Base-by-base conservation (phyloP, 2,888 invertebrate species). In the Agelastica alni region DNA sequence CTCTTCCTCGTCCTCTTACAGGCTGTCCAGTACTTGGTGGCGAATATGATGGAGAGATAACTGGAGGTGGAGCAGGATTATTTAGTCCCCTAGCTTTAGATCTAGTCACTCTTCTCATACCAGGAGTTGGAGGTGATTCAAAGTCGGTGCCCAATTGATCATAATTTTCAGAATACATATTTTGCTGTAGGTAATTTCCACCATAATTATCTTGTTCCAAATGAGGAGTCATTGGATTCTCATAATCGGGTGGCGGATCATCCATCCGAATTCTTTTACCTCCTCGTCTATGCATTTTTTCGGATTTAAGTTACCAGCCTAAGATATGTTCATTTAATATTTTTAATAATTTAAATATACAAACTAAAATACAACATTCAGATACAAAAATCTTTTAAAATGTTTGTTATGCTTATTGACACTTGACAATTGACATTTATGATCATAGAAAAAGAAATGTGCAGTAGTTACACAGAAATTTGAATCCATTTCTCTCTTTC, bases 191-290 rank as follows among this genome's bases (percentile, higher is more conserved):
- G 67, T 81, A 82, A 45, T 31, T 47, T 61, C 75, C 74, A 2
- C 77, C 75, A 63, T 78, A 80, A 16, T 77, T 75, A 17, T 80
- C 79, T 45, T 80, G 79, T 63, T 84, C 84, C 57, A 74, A 59
- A 66, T 79, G 71, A 53, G 80, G 80, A 13, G 80, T 81, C 79
- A 80, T 80, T 4, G 87, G 86, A 63, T 87, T 88, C 28, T 91
- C 91, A 74, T 91, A 93, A 72, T 93, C 93, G 44, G 92, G 91
- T 44, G 92, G 91, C 55, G 91, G 91, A 77, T 92, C 92, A 78
- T 93, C 93, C 91, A 94, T 92, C 59, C 93, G 89, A 72, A 93
- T 93, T 64, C 93, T 83, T 80, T 93, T 94, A 64, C 93, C 93
- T 70, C 92, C 92, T 56, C 88, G 81, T 60, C 92, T 84, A 76